Base-by-base conservation (phyloP, 2,888 invertebrate species). In the Brachylomia viminalis region DNA sequence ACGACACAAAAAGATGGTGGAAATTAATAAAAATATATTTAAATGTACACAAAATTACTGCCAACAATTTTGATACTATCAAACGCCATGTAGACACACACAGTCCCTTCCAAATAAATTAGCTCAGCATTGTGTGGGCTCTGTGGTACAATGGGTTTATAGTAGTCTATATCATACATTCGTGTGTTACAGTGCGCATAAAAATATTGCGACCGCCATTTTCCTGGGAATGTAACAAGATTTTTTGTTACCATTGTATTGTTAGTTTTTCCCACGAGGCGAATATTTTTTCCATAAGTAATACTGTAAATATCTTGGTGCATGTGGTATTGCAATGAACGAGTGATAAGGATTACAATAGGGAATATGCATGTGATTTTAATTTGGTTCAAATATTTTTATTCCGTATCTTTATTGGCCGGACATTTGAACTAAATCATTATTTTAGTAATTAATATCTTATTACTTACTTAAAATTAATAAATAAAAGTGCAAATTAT, bases 231-330 rank as follows among this genome's bases (percentile, higher is more conserved):
- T 66, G 47, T 61, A 59, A 85, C 30, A 45, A 7, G 11, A 38
- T 56, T 72, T 85, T 65, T 81, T 69, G n/a, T 59, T 10, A 11
- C 42, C 20, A 69, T 77, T 83, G 83, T 83, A 7, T 59, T 38
- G 15, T 17, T 13, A 3, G 23, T n/a, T 73, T 58, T 67, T 84
- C 42, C 59, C 70, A 70, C 49, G 45, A 23, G 15, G n/a, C 30
- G 5, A 52, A 52, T 47, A 56, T 13, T n/a, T 80, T 68, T 83
- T 78, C 33, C 61, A n/a, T n/a, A n/a, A n/a, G n/a, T n/a, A n/a
- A n/a, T n/a, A n/a, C n/a, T n/a, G n/a, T n/a, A n/a, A n/a, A n/a
- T n/a, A n/a, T n/a, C n/a, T n/a, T n/a, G n/a, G n/a, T n/a, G n/a
- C 13, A 6, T 23, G n/a, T 33, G 30, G 42, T 10, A 42, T 13